Percentiles rank a stretch among this genome's conserved stretches.
phyloP scores from a whole-genome alignment of 2,888 invertebrate species.

The Frankliniella intonsa region DNA sequence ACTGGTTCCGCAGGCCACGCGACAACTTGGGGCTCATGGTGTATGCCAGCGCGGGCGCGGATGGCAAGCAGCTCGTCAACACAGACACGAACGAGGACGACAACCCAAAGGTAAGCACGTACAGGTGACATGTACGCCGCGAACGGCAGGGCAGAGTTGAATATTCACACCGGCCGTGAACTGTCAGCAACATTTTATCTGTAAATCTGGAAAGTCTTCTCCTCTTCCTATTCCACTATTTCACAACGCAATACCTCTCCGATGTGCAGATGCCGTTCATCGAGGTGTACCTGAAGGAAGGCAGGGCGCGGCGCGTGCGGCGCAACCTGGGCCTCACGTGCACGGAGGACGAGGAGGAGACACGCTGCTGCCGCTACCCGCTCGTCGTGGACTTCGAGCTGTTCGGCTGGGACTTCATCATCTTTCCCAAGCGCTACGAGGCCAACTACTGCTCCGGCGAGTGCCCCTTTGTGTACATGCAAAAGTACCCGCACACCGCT shows the following conservation, averaged over 20 bases:
- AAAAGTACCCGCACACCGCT: constrained; percentile 83
- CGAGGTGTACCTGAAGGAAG: constrained; percentile 55
- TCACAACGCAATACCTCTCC: neutral
- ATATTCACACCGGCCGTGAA: neutral
- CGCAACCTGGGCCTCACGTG: constrained; percentile 79
- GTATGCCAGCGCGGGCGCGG: constrained; percentile 48
- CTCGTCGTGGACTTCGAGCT: constrained; percentile 88
- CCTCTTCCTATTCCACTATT: no score
- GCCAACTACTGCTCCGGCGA: constrained; percentile 93
- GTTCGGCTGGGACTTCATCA: constrained; percentile 97
- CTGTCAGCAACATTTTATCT: constrained; percentile 37
- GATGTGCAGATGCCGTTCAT: constrained; percentile 54
- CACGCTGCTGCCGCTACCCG: constrained; percentile 90
- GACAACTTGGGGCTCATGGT: constrained; percentile 74
- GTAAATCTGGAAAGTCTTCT: no score
- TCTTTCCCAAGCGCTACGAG: constrained; percentile 90
- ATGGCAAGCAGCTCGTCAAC: constrained; percentile 58
- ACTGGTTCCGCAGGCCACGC: constrained; percentile 70
- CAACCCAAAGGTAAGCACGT: constrained; percentile 49
- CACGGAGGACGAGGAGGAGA: constrained; percentile 72
- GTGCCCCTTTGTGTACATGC: constrained; percentile 82
- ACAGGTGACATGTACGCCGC: no score
- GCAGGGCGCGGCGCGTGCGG: constrained; percentile 62
- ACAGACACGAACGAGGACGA: constrained; percentile 59
- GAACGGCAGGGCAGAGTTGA: no score